Conservation (phyloP, 1,140 invertebrate species). For the Drosophila fuyamai region DNA sequence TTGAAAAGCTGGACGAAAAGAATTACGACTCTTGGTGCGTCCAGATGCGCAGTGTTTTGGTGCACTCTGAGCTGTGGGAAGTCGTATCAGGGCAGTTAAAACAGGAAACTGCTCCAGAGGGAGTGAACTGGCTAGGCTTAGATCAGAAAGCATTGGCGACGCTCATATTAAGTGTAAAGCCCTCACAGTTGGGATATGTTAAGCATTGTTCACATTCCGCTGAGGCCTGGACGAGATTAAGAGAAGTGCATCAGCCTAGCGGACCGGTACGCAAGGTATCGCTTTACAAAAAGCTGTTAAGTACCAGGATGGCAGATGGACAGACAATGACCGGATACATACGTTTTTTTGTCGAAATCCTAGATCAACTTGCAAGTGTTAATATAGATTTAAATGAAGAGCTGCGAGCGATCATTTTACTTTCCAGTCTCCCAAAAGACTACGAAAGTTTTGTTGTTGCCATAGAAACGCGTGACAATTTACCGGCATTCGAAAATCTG, state of each 20-base stretch:
- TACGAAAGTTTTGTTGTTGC: constrained; percentile 20
- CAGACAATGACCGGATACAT: not conserved
- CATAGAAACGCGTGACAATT: constrained; percentile 15
- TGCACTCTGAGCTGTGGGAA: constrained; percentile 10
- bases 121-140: not conserved
- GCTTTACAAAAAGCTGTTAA: constrained; percentile 16
- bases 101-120: not conserved
- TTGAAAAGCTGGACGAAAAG: no score
- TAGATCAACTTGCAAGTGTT: constrained; percentile 12
- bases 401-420: constrained; percentile 10
- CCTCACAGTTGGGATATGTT: not conserved
- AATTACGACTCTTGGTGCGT: constrained; percentile 1
- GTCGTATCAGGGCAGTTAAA: not conserved
- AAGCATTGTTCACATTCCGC: constrained; percentile 2
- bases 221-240: constrained; percentile 7
- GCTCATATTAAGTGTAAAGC: not conserved
- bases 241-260: constrained; percentile 15
- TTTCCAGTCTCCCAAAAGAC: constrained; percentile 9
- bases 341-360: not conserved
- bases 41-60: constrained; percentile 8
- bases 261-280: constrained; percentile 12
- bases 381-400: constrained; percentile 3
- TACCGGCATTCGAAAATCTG: constrained; percentile 3
- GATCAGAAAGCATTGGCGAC: not conserved
- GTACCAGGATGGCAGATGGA: not conserved